A percentile compares a stretch with the other conserved stretches of the same genome.
Evolutionary conservation across 2,797 vertebrate species (phyloP).

Genomic region (Ispidina picta): DNA sequence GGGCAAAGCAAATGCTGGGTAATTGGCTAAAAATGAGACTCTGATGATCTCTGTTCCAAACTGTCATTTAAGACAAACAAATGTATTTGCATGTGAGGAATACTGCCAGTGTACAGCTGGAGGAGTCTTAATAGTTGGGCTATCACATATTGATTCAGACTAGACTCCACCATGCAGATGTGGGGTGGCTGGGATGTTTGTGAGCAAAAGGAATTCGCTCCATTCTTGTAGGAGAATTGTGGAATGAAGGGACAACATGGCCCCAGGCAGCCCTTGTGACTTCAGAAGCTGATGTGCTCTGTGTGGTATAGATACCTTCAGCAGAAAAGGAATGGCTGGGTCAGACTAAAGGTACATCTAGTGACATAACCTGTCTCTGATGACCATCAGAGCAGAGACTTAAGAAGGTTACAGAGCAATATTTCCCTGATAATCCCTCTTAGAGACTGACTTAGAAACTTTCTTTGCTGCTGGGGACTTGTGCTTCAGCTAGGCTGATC

Average conservation of each 20-base stretch:
- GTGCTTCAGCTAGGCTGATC: background rate
- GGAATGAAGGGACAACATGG: background rate
- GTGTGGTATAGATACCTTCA: background rate
- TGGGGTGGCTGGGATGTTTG: background rate
- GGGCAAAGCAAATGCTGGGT: constrained; percentile 41
- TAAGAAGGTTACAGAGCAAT: background rate
- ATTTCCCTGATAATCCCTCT: background rate
- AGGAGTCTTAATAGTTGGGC: background rate
- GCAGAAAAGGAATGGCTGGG: background rate
- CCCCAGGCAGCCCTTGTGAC: background rate
- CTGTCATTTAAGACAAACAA: constrained; percentile 37
- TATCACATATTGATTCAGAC: background rate
- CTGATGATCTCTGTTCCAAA: constrained; percentile 34
- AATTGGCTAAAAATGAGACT: constrained; percentile 55
- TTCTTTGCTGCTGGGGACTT: background rate
- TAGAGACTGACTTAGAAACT: background rate
- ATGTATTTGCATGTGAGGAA: constrained; percentile 7
- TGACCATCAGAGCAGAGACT: background rate
- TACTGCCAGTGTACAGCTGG: constrained; percentile 27
- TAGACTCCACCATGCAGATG: background rate
- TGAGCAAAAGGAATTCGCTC: background rate
- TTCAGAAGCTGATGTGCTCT: background rate
- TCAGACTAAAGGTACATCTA: background rate
- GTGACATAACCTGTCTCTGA: background rate
- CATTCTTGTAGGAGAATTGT: accelerated